Base-by-base conservation (phyloP, 2,113 vertebrate species). In the Tupaia chinensis region DNA sequence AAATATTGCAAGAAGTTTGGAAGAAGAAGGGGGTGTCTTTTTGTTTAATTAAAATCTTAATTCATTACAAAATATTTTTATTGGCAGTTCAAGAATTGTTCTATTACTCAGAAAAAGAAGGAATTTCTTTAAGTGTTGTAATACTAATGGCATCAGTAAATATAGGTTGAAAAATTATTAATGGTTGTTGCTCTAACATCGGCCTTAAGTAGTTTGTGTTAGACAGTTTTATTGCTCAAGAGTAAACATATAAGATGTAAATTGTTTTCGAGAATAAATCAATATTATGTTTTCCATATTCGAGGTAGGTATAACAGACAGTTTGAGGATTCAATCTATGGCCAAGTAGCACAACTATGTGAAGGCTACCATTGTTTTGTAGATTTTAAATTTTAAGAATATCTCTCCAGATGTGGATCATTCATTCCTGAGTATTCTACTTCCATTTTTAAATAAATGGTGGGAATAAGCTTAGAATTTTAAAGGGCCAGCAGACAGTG, bases 351-450 rank as follows among this genome's bases (percentile, higher is more conserved):
- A 82, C 7, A 80, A 82, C 65, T 85, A 19, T 68, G 27, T 93
- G 32, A 61, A 19, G 72, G 29, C 27, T 44, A 63, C 3, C 1
- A 80, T 32, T 0, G 0, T 10, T 34, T 72, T 79, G 25, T 53
- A 92, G 11, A 11, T 78, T 92, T 72, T 91, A 27, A 87, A 12
- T 63, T 93, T 80, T 69, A 91, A 20, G 11, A 73, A 9, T 94
- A 14, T 63, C 9, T 94, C n/a, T 87, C 19, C 54, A 90, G 27
- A 77, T 11, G 34, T 54, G 4, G 16, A 84, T 73, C 78, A 80
- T 65, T 93, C 29, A 32, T 72, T 92, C 17, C 22, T 93, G 65
- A 88, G 12, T 80, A 89, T 87, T 79, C 88, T 73, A 16, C 70
- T 92, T 72, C 29, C 19, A 77, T 61, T 81, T 81, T 78, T 87